phyloP scores from a whole-genome alignment of 2,797 vertebrate genomes.

The Pristis pectinata region DNA sequence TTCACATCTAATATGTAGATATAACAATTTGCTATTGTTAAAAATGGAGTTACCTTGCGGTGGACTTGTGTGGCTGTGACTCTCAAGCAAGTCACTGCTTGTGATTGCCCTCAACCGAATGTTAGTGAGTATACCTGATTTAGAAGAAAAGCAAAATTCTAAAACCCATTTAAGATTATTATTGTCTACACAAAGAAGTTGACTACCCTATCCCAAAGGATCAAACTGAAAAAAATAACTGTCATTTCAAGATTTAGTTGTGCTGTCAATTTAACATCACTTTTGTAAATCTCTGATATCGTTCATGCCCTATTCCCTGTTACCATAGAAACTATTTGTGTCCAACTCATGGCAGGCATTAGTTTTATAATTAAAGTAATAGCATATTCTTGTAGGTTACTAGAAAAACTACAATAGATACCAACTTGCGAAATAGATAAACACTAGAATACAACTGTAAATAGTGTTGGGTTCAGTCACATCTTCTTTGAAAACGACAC shows the following conservation, averaged over 20 bases:
- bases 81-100: slow-evolving; percentile 31
- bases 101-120: slow-evolving; percentile 29
- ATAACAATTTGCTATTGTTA: not conserved
- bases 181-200: not conserved
- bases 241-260: not conserved
- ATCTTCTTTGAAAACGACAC: not conserved
- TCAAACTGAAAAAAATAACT: not conserved
- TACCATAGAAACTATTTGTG: slow-evolving; percentile 12
- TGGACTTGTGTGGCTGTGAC: slow-evolving; percentile 17
- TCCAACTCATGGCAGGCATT: not conserved
- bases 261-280: not conserved
- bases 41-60: slow-evolving; percentile 29
- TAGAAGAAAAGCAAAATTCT: slow-evolving; percentile 15
- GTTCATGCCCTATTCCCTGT: not conserved
- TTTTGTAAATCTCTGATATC: not conserved
- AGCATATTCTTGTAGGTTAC: not conserved
- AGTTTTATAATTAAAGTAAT: not conserved
- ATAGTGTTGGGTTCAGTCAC: not conserved
- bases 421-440: not conserved
- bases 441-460: not conserved
- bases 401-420: not conserved
- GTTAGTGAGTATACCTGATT: slow-evolving; percentile 29
- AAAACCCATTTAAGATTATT: slow-evolving; percentile 17
- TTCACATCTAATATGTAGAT: not conserved
- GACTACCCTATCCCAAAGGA: not conserved